Base-by-base conservation (phyloP, 1,140 invertebrate species). In the Venturia canescens region DNA sequence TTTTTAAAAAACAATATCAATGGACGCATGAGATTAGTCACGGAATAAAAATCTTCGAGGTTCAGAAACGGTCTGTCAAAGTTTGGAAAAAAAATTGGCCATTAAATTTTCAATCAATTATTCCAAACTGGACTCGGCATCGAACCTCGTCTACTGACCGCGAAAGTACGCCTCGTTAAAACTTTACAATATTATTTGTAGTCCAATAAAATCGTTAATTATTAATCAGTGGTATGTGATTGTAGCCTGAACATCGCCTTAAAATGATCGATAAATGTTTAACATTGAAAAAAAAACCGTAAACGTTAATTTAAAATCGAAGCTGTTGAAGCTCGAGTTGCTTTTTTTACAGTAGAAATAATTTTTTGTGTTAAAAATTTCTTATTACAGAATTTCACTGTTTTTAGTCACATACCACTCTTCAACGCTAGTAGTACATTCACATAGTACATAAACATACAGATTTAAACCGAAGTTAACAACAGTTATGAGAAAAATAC, bases 171-270 rank as follows among this genome's bases (percentile, higher is more conserved):
- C 69, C n/a, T 44, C 69, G 50, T 48, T 71, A 21, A 21, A 16
- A 44, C 34, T 44, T 71, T 21, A n/a, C 29, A 48, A 16, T 11
- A 71, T 48, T 71, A 23, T 48, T 48, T 71, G 44, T 34, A 48
- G 44, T 34, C 21, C 26, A 26, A 38, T 71, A 48, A 23, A 23
- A 44, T 71, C 34, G 21, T n/a, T 44, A 71, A n/a, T 4, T 26
- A 69, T 69, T 53, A n/a, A 53, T 16, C 7, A 69, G 69, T 48
- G 69, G 69, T 71, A 71, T 44, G 69, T 71, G 34, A 71, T 71
- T n/a, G 34, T 18, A n/a, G 16, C 11, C 2, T 11, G 69, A 71
- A 71, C 23, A 71, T 71, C 15, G 69, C 34, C 69, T 71, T 26
- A 38, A 70, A 13, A 70, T 18, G 1, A 38, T 70, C 31, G 38